Conservation (phyloP, 1,140 invertebrate genomes). For the Philotrypesis tridentata region DNA sequence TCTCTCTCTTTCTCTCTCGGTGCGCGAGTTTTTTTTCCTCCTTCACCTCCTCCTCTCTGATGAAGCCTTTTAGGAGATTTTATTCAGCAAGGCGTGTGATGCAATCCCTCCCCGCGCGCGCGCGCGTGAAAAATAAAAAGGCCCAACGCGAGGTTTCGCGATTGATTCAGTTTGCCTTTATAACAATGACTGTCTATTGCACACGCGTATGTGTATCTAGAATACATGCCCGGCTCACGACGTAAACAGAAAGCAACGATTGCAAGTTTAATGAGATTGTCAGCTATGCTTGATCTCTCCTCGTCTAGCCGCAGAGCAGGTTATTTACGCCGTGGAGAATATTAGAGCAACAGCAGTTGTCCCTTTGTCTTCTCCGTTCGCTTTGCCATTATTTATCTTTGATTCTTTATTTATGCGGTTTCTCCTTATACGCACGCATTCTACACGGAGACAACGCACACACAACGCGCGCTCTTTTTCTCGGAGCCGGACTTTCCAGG, state of each 20-base stretch:
- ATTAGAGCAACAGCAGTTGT: neutral
- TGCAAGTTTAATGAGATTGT: slow-evolving; percentile 6
- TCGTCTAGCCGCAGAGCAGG: no score
- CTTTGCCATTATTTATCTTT: slow-evolving; percentile 5
- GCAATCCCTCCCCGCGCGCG: no score
- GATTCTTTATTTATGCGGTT: slow-evolving; percentile 25
- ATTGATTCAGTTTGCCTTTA: no score
- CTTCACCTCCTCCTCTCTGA: neutral
- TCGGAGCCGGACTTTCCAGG: neutral
- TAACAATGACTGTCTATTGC: no score
- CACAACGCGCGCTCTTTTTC: neutral
- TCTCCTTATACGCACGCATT: neutral
- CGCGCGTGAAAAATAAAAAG: neutral
- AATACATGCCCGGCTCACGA: no score
- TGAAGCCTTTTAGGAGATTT: neutral
- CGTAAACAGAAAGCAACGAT: neutral
- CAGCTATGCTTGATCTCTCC: neutral
- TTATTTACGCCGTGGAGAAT: neutral
- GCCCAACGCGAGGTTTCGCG: neutral
- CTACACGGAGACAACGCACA: no score
- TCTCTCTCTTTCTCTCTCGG: no score
- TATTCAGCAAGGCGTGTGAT: neutral
- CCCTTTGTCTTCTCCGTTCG: neutral
- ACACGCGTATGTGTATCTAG: no score
- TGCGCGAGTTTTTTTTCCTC: neutral